Evolutionary conservation across 64 coral and sea anemone genomes (phyloP).

Genomic region (Actinia equina): DNA sequence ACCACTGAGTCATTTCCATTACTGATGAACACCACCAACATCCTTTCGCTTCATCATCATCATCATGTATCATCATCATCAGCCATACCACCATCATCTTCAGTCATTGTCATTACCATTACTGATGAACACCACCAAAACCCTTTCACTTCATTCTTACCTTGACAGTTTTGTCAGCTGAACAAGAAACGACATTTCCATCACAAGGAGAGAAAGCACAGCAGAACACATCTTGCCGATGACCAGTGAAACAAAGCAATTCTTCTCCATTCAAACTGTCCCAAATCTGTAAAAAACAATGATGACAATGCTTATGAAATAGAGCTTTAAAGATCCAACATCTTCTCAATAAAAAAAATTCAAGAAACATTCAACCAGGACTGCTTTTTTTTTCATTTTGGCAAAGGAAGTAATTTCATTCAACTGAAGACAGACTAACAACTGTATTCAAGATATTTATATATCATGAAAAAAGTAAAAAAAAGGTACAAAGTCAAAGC

Average conservation of each 20-base stretch:
- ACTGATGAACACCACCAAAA: not conserved
- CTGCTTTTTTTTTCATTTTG: too few relatives aligned
- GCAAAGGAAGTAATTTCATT: too few relatives aligned
- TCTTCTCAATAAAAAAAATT: too few relatives aligned
- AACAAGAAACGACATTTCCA: constrained; percentile 55
- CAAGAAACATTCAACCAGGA: too few relatives aligned
- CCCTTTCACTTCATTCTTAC: not conserved
- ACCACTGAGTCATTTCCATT: too few relatives aligned
- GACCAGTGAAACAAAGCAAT: constrained; percentile 38
- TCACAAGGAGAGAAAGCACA: constrained; percentile 58
- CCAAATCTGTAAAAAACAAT: constrained; percentile 45
- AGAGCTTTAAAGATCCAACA: too few relatives aligned
- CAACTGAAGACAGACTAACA: too few relatives aligned
- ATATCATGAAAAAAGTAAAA: too few relatives aligned
- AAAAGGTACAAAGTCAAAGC: too few relatives aligned
- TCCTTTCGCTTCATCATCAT: not conserved
- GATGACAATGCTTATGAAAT: not conserved
- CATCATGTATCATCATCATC: not conserved
- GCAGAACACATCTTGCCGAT: constrained; percentile 65
- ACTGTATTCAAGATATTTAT: too few relatives aligned
- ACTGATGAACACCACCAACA: not conserved
- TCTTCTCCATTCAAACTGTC: constrained; percentile 40
- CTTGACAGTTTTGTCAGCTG: constrained; percentile 66
- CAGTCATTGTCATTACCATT: not conserved
- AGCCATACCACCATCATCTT: not conserved